Evolutionary conservation across 2,113 vertebrate genomes (phyloP), one percentile per base, ranked within the genome.

Genomic region (Condylura cristata): DNA sequence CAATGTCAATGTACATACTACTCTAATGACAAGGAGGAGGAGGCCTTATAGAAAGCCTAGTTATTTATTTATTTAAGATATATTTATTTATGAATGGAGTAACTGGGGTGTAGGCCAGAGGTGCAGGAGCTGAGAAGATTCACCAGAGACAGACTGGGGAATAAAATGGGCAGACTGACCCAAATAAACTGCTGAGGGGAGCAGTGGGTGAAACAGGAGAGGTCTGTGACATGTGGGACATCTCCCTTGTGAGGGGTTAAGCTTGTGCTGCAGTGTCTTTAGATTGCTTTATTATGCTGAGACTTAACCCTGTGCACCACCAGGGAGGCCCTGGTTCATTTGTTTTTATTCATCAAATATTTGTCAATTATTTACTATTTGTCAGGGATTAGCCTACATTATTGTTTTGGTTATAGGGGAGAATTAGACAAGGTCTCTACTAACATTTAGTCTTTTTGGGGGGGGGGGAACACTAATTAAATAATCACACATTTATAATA

Each of bases 381-480:
- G 1, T 3, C 0, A 0, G 9, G 18, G 13, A 53, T 88, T 39
- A 72, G 8, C 1, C 4, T 14, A 56, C 20, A 56, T 56, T 56
- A 11, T 18, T 80, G 2, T 89, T 71, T 91, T 10, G 16, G 0
- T 39, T 76, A 60, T 18, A 34, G 6, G 34, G 53, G 17, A 26
- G 20, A 71, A 68, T 58, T 20, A 88, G 28, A 44, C 34, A 88
- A 78, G 16, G 16, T 41, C 30, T 20, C 13, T 7, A 11, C 20
- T 28, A 0, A 24, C 16, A 78, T 30, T 71, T 75, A 20, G 13
- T 81, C 39, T 70, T 80, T n/a, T n/a, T n/a, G n/a, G 9, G n/a
- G 4, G 7, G 8, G 18, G 11, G 76, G 56, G 71, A 1, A 72
- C 28, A 75, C 24, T 58, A 37, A 63, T 63, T 18, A 86, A 91